Percentiles rank a stretch among this genome's conserved stretches.
Evolutionary conservation across 2,888 invertebrate genomes (phyloP).

Genomic region (Pecten maximus): DNA sequence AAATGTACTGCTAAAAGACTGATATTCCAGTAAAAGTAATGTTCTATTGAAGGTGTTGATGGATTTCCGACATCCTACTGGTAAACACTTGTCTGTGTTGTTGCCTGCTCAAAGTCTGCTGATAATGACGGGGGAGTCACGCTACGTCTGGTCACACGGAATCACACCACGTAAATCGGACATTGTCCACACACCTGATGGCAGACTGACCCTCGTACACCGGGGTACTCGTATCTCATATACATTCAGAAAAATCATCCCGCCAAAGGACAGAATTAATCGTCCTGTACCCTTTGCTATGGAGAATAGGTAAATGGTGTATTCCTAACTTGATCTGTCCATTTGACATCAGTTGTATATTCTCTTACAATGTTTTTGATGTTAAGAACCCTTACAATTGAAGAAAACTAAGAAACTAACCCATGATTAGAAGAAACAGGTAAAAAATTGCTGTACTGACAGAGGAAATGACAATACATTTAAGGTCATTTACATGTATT

Average conservation of each 20-base stretch:
- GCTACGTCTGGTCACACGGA: conserved; percentile 84
- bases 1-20: not conserved
- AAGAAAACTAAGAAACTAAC: too few species aligned
- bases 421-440: too few species aligned
- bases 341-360: too few species aligned
- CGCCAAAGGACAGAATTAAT: conserved; percentile 44
- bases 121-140: conserved; percentile 90
- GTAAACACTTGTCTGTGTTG: conserved; percentile 85
- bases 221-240: conserved; percentile 88
- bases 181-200: conserved; percentile 85
- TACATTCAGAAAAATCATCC: conserved; percentile 89
- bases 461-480: too few species aligned
- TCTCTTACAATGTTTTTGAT: too few species aligned
- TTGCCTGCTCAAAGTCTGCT: conserved; percentile 89
- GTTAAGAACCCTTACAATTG: too few species aligned
- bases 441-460: too few species aligned
- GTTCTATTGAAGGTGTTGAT: conserved; percentile 86
- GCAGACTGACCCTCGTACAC: conserved; percentile 84
- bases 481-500: too few species aligned
- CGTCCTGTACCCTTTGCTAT: not conserved
- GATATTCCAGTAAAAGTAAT: not conserved
- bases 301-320: not conserved
- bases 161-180: conserved; percentile 93
- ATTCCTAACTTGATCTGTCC: not conserved
- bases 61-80: conserved; percentile 90